Percentiles rank a stretch among this genome's conserved stretches.
These are phyloP conservation scores for Plodia interpunctella DNA, from an alignment of 1,140 invertebrate species.

Conservation along the genomic window DNA sequence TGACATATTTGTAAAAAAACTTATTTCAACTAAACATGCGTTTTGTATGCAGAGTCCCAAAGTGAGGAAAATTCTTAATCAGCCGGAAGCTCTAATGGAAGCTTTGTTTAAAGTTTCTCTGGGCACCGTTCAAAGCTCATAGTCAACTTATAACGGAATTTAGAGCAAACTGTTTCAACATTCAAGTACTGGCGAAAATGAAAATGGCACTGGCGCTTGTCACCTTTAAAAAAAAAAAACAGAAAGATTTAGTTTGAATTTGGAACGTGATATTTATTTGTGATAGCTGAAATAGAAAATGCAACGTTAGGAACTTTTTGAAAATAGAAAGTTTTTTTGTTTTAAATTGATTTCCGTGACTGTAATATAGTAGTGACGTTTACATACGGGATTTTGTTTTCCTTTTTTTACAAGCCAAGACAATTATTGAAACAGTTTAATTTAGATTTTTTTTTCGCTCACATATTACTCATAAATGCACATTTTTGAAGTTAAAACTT, in stretches of 20 bases:
- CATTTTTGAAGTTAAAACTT: too few species aligned
- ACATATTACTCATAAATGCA: too few species aligned
- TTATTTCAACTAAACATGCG: not conserved
- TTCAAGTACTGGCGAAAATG: not conserved
- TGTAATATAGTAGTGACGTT: too few species aligned
- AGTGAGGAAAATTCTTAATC: conserved; percentile 1
- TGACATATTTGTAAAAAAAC: not conserved
- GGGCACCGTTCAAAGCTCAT: conserved; percentile 1
- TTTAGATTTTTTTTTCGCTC: too few species aligned
- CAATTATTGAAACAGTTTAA: too few species aligned
- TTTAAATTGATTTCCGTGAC: too few species aligned
- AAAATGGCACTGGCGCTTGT: not conserved
- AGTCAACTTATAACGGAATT: conserved; percentile 4
- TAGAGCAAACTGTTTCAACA: not conserved
- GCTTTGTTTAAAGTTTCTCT: not conserved
- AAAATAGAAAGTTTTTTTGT: too few species aligned
- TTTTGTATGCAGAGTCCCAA: not conserved
- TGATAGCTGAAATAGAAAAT: not conserved
- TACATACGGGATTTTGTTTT: too few species aligned
- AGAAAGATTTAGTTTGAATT: not conserved
- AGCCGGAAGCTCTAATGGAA: not conserved
- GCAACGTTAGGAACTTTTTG: too few species aligned
- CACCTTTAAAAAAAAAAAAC: not conserved
- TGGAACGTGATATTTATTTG: not conserved
- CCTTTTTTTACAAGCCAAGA: too few species aligned